phyloP scores from a whole-genome alignment of 2,797 vertebrate genomes.

The Lophius americanus region DNA sequence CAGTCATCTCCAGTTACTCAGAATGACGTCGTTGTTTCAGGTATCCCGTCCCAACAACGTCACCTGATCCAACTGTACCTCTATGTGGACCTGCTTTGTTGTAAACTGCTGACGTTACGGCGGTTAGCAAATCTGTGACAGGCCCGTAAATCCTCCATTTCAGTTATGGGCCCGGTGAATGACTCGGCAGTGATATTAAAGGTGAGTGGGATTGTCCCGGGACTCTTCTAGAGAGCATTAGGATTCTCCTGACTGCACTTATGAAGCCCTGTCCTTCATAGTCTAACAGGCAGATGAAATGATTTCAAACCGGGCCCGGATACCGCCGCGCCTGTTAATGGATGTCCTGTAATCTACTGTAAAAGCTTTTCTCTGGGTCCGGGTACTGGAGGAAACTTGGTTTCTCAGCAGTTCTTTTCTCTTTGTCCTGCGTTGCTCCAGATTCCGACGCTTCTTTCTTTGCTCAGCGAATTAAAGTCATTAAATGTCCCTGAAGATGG shows the following conservation, averaged over 20 bases:
- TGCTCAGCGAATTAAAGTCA: slow-evolving; percentile 16
- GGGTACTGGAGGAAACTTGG: slow-evolving; percentile 27
- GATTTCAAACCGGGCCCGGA: slow-evolving; percentile 63
- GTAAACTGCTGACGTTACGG: not conserved
- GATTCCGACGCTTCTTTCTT: slow-evolving; percentile 30
- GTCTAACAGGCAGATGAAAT: slow-evolving; percentile 72
- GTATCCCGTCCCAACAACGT: not conserved
- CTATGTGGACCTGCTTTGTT: not conserved
- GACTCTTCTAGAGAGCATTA: slow-evolving; percentile 64
- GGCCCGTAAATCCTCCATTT: slow-evolving; percentile 16
- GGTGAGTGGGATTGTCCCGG: slow-evolving; percentile 43
- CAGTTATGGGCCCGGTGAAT: slow-evolving; percentile 43
- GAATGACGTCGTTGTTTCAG: not conserved
- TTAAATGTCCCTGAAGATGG: slow-evolving; percentile 25
- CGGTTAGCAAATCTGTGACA: slow-evolving; percentile 6
- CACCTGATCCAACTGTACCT: not conserved
- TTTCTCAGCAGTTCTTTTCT: slow-evolving; percentile 48
- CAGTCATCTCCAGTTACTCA: no score
- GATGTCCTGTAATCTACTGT: slow-evolving; percentile 63
- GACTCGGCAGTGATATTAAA: slow-evolving; percentile 50
- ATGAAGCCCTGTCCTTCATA: slow-evolving; percentile 70
- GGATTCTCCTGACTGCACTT: slow-evolving; percentile 64
- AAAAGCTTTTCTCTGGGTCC: slow-evolving; percentile 47
- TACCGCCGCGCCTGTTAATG: slow-evolving; percentile 63
- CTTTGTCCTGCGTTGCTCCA: slow-evolving; percentile 25